Conservation (phyloP, 1,140 invertebrate species). For the Tetragnatha versicolor region DNA sequence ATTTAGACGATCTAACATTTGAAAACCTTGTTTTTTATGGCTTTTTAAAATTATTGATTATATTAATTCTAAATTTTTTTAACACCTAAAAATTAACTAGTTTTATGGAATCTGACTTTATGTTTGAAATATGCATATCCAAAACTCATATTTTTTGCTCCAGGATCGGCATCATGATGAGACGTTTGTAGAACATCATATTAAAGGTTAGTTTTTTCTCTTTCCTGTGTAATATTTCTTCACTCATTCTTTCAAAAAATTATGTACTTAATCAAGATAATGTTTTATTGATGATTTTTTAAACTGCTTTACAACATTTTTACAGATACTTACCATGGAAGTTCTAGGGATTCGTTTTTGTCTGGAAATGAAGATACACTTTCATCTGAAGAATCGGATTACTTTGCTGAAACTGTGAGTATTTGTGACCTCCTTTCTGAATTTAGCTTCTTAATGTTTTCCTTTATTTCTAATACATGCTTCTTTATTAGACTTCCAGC, state of each 20-base stretch:
- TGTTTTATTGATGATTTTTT: too few species aligned
- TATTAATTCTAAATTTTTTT: neutral
- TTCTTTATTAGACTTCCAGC: constrained; percentile 5
- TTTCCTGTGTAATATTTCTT: neutral
- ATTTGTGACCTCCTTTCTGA: neutral
- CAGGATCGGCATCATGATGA: constrained; percentile 12
- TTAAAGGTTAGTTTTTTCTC: neutral
- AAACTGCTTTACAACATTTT: too few species aligned
- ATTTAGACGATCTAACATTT: neutral
- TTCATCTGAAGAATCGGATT: constrained; percentile 65
- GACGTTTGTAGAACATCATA: constrained; percentile 32
- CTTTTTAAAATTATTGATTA: neutral
- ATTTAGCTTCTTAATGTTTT: neutral
- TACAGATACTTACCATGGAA: constrained; percentile 48
- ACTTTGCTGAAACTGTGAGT: constrained; percentile 55
- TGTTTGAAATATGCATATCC: neutral
- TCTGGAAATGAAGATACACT: constrained; percentile 64
- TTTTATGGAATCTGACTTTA: neutral
- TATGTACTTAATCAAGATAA: too few species aligned
- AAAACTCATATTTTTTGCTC: neutral
- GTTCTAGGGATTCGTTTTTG: constrained; percentile 63
- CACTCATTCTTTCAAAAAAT: too few species aligned
- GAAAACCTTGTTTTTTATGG: neutral
- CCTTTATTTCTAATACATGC: neutral
- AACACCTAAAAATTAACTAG: neutral